Percentiles rank a stretch among this genome's conserved stretches.
phyloP scores from a whole-genome alignment of 2,113 vertebrate species.

The Phalacrocorax brasilianus region DNA sequence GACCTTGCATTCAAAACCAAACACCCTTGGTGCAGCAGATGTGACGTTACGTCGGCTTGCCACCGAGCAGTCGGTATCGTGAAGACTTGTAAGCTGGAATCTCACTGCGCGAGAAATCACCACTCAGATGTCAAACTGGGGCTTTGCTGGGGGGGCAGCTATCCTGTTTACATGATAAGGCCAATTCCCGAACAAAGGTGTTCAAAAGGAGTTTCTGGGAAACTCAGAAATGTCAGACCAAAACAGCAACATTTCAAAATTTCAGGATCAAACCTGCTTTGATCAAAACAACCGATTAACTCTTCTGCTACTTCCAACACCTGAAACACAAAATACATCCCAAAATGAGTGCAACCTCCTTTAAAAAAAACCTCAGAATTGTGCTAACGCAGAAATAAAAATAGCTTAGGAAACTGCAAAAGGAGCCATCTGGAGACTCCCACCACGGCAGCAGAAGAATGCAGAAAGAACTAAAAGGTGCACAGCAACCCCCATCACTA shows the following conservation, averaged over 20 bases:
- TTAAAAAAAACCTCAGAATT: background rate
- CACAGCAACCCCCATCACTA: background rate
- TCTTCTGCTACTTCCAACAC: background rate
- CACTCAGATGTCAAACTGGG: background rate
- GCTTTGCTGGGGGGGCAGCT: background rate
- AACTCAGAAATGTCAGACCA: background rate
- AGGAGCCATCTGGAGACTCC: constrained; percentile 55
- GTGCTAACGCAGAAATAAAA: constrained; percentile 18
- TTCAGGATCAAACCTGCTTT: background rate
- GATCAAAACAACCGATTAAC: background rate
- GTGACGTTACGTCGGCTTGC: fast-evolving
- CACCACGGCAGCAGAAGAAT: background rate
- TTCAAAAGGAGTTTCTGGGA: background rate
- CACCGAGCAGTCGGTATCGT: fast-evolving
- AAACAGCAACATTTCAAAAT: background rate
- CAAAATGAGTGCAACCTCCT: background rate
- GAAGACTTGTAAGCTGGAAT: background rate
- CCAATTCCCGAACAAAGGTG: background rate
- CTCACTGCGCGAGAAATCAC: background rate
- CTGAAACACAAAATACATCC: background rate
- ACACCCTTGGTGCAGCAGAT: background rate
- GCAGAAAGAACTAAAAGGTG: background rate
- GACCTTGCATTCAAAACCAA: background rate
- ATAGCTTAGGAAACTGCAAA: constrained; percentile 4
- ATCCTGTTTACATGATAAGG: background rate